Evolutionary conservation across 1,140 invertebrate species (phyloP).

Genomic region (Rhagoletis zephyria): DNA sequence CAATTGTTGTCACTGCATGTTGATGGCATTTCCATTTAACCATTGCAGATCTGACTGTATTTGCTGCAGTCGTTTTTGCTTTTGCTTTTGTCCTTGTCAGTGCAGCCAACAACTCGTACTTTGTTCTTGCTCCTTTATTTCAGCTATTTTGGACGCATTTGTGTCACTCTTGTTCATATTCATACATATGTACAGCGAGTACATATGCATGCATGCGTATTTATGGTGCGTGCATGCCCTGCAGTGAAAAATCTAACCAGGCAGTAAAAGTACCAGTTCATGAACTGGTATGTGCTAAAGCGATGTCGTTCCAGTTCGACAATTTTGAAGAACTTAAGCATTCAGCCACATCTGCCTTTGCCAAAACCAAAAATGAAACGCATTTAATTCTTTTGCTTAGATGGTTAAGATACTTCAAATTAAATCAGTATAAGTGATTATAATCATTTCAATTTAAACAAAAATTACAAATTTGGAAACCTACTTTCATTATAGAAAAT

Average conservation of each 20-base stretch:
- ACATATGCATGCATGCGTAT: background rate
- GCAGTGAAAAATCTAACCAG: no score
- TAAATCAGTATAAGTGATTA: no score
- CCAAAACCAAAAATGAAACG: no score
- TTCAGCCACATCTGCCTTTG: background rate
- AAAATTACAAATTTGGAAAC: no score
- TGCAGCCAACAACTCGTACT: conserved; percentile 14
- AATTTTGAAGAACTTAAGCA: no score
- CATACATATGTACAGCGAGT: background rate
- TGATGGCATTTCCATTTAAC: conserved; percentile 46
- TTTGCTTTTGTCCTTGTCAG: background rate
- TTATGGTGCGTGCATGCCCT: background rate
- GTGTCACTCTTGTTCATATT: background rate
- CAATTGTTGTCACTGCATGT: conserved; percentile 19
- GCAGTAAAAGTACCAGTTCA: no score
- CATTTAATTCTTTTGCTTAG: no score
- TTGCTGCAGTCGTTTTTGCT: conserved; percentile 17
- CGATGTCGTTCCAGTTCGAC: no score
- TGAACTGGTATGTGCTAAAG: no score
- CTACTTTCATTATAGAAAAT: no score
- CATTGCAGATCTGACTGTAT: conserved; percentile 32
- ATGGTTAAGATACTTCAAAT: no score
- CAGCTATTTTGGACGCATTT: conserved; percentile 16
- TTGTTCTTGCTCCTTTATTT: background rate
- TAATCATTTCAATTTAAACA: no score